Percentiles rank a stretch among this genome's conserved stretches.
Conservation (phyloP, 2,113 vertebrate genomes). For the Phoxinus phoxinus region DNA sequence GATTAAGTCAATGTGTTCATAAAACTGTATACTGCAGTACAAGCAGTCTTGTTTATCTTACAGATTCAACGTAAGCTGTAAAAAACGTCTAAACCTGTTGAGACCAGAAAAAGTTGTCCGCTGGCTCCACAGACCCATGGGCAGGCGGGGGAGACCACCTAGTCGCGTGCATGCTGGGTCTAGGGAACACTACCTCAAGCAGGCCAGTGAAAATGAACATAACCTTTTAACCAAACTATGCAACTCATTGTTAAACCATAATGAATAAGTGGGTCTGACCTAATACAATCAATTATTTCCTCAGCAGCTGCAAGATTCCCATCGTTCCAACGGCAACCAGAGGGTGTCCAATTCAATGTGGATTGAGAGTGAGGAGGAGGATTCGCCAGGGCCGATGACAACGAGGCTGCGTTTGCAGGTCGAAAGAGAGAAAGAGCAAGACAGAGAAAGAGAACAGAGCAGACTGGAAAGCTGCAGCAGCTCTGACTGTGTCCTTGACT, state of each 20-base stretch:
- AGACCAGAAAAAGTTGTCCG: constrained; percentile 76
- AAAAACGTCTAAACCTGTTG: constrained; percentile 83
- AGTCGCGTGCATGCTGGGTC: constrained; percentile 79
- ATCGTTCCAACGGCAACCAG: constrained; percentile 78
- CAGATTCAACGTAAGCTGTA: constrained; percentile 91
- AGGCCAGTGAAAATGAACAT: constrained; percentile 78
- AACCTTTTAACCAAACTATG: not conserved
- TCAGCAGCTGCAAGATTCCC: constrained; percentile 80
- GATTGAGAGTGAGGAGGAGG: constrained; percentile 60
- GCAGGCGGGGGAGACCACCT: constrained; percentile 85
- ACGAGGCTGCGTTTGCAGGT: constrained; percentile 86
- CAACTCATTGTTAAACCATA: not conserved
- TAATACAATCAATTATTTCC: not conserved
- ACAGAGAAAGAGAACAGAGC: constrained; percentile 77
- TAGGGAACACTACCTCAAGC: constrained; percentile 84
- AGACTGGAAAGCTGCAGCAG: constrained; percentile 75
- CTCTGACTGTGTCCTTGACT: constrained; percentile 72
- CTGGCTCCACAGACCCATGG: constrained; percentile 84
- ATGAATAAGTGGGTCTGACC: not conserved
- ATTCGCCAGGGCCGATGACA: constrained; percentile 84
- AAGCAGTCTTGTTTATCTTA: not conserved
- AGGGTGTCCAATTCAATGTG: constrained; percentile 52
- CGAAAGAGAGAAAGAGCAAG: constrained; percentile 69
- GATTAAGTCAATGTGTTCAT: not conserved
- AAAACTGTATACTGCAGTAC: not conserved